phyloP scores from a whole-genome alignment of 2,888 invertebrate genomes.

The Proisotoma minuta region DNA sequence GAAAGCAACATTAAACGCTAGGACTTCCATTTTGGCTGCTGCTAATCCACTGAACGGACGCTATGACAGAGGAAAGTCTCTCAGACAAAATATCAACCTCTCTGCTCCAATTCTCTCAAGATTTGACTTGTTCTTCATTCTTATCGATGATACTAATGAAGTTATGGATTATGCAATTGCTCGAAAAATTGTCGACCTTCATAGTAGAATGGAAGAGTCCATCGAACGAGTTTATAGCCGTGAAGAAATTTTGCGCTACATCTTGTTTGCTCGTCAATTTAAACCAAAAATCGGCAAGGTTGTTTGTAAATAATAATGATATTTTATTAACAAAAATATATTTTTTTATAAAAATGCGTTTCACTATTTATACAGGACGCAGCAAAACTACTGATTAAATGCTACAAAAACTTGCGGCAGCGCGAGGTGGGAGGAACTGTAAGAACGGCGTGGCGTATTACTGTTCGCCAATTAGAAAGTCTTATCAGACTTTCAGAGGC shows the following conservation, averaged over 20 bases:
- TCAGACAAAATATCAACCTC: constrained; percentile 89
- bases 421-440: constrained; percentile 66
- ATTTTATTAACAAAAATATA: no score
- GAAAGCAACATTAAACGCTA: constrained; percentile 92
- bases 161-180: constrained; percentile 96
- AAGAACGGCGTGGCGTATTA: constrained; percentile 87
- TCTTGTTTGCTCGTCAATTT: constrained; percentile 93
- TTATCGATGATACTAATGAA: constrained; percentile 94
- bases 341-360: not conserved
- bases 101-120: constrained; percentile 98
- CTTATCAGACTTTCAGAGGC: constrained; percentile 95
- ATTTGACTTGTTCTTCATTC: constrained; percentile 96
- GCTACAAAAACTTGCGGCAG: constrained; percentile 80
- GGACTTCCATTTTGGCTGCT: constrained; percentile 95
- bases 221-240: constrained; percentile 77
- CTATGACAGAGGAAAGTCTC: constrained; percentile 87
- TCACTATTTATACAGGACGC: constrained; percentile 60
- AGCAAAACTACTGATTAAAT: constrained; percentile 74
- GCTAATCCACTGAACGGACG: constrained; percentile 97
- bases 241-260: constrained; percentile 87
- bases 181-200: constrained; percentile 88
- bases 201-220: constrained; percentile 74
- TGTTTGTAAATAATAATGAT: constrained; percentile 47
- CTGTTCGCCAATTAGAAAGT: constrained; percentile 91
- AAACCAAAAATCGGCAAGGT: constrained; percentile 80